Evolutionary conservation across 2,113 vertebrate genomes (phyloP), one percentile per base, ranked within the genome.

Genomic region (Ammodytes dubius): DNA sequence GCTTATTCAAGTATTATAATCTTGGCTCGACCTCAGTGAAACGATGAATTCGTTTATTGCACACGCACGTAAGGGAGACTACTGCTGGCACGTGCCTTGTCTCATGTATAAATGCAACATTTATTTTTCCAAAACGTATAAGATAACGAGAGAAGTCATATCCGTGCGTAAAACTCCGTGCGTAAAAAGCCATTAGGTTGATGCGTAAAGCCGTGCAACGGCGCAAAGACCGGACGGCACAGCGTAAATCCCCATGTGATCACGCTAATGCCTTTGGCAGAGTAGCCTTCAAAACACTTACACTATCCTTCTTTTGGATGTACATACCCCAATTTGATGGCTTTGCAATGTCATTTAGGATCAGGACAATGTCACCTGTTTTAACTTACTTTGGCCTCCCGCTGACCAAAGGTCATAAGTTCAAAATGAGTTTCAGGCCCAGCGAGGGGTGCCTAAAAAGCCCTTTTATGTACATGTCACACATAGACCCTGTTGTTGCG

Each of bases 321-420:
- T 63, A 7, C 59, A 58, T 58, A 37, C 15, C 60, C 52, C 35
- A 50, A 72, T 81, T 57, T 70, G 80, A 43, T 56, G 39, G 42
- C 13, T 73, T 60, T 64, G 6, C 47, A 67, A 19, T 53, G 65
- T 37, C 63, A 59, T 43, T 52, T 13, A 56, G 17, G 50, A 73
- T 43, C 19, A 52, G 27, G 12, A 60, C 17, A 66, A 47, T 71
- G 37, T 77, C 70, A 82, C 70, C 64, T 86, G 79, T 84, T 85
- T 63, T 58, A 90, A 86, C 88, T 94, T 93, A 94, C 93, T 93
- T 69, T 89, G 89, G 90, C 90, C 87, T 71, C 82, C 85, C 87
- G 89, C 94, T 95, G 95, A 93, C 91, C 94, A 95, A 89, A 95
- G 97, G 96, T 97, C 95, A 96, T 91, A 95, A 96, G 96, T 96